Base-by-base conservation (phyloP, 1,140 invertebrate genomes). In the Drosophila quadrilineata region DNA sequence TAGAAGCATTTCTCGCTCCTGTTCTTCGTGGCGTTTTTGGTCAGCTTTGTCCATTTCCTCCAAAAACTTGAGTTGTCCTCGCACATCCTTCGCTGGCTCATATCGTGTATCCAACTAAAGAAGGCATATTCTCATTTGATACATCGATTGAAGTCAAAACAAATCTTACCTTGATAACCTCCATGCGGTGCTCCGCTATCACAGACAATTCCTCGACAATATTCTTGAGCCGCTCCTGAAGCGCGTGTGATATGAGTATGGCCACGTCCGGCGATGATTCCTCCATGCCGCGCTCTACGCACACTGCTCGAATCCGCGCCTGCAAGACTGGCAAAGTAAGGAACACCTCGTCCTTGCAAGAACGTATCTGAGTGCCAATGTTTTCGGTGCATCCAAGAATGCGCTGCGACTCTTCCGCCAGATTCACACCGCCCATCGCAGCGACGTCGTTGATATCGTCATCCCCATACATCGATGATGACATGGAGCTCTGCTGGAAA, bases 391-490 rank as follows among this genome's bases (percentile, higher is more conserved):
- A 96, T 2, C 97, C 97, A 21, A 99, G 92, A 84, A 99, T 99
- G 90, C 96, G 94, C 88, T 98, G 97, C 46, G 95, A 95, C 91
- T 99, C 98, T 91, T 99, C 98, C 1, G 96, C 95, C 71, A 99
- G 92, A 91, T 99, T 99, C n/a, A 99, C 98, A 19, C 98, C 98
- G 74, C 98, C 98, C 98, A 99, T 99, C 3, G 98, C 98, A 16
- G 98, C 98, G 0, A 99, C 98, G 92, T 99, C 98, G 88, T 99
- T 99, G 70, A 99, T 98, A 89, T 98, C 97, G 91, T 98, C 97
- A 89, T 98, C 96, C 21, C 94, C 95, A 50, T 89, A 95, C 92
- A 89, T 90, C 16, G 91, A 92, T 6, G 91, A 90, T 21, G 88
- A 84, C 71, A 89, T 88, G 26, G 89, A 87, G 45, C 84, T 79